phyloP scores from a whole-genome alignment of 2,888 invertebrate species.

The Dynastes maya region DNA sequence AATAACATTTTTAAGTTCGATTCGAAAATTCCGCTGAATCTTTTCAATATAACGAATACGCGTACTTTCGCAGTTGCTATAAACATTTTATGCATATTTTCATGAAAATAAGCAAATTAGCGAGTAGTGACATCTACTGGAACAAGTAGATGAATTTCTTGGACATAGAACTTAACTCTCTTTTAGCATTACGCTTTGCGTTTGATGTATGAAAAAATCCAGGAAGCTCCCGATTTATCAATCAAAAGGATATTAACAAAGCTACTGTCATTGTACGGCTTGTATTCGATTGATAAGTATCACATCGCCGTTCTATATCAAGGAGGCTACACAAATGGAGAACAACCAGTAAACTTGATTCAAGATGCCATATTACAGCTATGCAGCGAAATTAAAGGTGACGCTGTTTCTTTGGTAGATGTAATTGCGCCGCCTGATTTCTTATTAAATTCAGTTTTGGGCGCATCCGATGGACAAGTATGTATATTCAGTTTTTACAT shows the following conservation, averaged over 20 bases:
- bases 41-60: too few species aligned
- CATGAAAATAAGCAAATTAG: too few species aligned
- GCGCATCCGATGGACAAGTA: conserved; percentile 85
- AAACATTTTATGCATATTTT: too few species aligned
- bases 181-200: conserved; percentile 49
- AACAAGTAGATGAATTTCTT: too few species aligned
- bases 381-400: conserved; percentile 78
- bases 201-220: conserved; percentile 41
- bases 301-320: conserved; percentile 80
- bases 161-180: not conserved
- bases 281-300: conserved; percentile 83
- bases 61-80: too few species aligned
- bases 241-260: conserved; percentile 75
- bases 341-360: conserved; percentile 74
- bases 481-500: conserved; percentile 69
- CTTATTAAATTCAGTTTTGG: conserved; percentile 88
- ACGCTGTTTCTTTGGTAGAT: conserved; percentile 86
- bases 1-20: too few species aligned
- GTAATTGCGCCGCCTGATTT: conserved; percentile 91
- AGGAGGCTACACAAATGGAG: conserved; percentile 75
- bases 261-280: conserved; percentile 78
- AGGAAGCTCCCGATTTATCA: conserved; percentile 69
- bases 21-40: too few species aligned
- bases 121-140: too few species aligned
- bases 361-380: conserved; percentile 79